Evolutionary conservation across 1,140 invertebrate genomes (phyloP).

Genomic region (Luehdorfia chinensis): DNA sequence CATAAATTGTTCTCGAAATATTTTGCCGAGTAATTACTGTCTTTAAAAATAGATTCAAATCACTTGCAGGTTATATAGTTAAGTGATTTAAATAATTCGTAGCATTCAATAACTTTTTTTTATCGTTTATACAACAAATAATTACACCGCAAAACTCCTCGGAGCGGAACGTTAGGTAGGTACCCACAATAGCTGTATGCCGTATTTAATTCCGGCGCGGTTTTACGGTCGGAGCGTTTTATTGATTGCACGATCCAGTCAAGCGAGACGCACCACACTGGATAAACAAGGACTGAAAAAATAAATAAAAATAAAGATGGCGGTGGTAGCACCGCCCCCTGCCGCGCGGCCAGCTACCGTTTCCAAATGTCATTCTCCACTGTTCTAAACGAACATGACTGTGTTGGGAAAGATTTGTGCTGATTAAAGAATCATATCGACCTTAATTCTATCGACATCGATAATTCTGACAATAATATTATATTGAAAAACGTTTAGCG

Average conservation of each 20-base stretch:
- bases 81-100: slow-evolving; percentile 9
- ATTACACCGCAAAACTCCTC: slow-evolving; percentile 25
- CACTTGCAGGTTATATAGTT: neutral
- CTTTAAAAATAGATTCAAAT: too few relatives aligned
- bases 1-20: too few relatives aligned
- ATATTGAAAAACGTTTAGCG: too few relatives aligned
- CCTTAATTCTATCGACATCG: slow-evolving; percentile 37
- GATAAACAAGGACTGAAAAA: slow-evolving; percentile 71
- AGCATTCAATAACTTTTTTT: slow-evolving; percentile 12
- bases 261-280: slow-evolving; percentile 52
- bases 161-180: slow-evolving; percentile 36
- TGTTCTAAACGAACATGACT: slow-evolving; percentile 34
- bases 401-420: slow-evolving; percentile 14
- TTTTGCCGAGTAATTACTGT: too few relatives aligned
- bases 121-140: slow-evolving; percentile 22
- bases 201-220: slow-evolving; percentile 63
- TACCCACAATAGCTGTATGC: slow-evolving; percentile 34
- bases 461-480: slow-evolving; percentile 17
- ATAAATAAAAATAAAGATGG: slow-evolving; percentile 64
- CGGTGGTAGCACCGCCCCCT: slow-evolving; percentile 58
- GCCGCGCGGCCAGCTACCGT: slow-evolving; percentile 62
- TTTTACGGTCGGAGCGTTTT: slow-evolving; percentile 59
- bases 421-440: neutral
- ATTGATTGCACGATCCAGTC: slow-evolving; percentile 65
- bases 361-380: slow-evolving; percentile 66